These are phyloP conservation scores for Eupristina koningsbergeri DNA, from an alignment of 1,140 invertebrate species.

Conservation along the genomic window DNA sequence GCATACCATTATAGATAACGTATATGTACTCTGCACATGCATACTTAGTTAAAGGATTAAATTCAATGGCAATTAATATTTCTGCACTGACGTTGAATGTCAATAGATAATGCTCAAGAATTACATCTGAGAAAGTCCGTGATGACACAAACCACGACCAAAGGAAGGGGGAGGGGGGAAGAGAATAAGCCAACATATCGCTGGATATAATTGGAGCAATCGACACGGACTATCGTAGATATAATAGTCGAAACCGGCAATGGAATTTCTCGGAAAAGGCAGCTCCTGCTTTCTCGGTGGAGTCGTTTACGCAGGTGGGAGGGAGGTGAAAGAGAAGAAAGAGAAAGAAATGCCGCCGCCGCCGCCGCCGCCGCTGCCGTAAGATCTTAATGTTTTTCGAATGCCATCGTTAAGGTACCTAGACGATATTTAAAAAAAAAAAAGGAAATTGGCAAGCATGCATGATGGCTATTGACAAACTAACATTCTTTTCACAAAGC, in stretches of 20 bases:
- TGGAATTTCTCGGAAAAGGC: conserved; percentile 31
- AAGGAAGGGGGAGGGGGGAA: not conserved
- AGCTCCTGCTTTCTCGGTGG: not conserved
- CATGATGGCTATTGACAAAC: not conserved
- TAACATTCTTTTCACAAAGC: not conserved
- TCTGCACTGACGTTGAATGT: not conserved
- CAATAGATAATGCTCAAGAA: not conserved
- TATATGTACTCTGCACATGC: not conserved
- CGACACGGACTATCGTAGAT: not conserved
- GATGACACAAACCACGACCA: not conserved
- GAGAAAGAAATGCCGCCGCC: too few relatives aligned
- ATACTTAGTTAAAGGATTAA: not conserved
- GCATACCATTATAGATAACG: too few relatives aligned
- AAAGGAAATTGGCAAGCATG: not conserved
- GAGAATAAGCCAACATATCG: not conserved
- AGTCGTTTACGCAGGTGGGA: not conserved
- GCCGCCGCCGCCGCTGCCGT: too few relatives aligned
- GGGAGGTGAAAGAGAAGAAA: not conserved
- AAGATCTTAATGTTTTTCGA: not conserved
- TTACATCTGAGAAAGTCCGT: not conserved
- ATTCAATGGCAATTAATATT: not conserved
- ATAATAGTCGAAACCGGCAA: not conserved
- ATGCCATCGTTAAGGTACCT: not conserved
- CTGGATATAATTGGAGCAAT: conserved; percentile 36
- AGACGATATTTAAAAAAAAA: not conserved